Evolutionary conservation across 2,888 invertebrate species (phyloP).

Genomic region (Agrochola lychnidis): DNA sequence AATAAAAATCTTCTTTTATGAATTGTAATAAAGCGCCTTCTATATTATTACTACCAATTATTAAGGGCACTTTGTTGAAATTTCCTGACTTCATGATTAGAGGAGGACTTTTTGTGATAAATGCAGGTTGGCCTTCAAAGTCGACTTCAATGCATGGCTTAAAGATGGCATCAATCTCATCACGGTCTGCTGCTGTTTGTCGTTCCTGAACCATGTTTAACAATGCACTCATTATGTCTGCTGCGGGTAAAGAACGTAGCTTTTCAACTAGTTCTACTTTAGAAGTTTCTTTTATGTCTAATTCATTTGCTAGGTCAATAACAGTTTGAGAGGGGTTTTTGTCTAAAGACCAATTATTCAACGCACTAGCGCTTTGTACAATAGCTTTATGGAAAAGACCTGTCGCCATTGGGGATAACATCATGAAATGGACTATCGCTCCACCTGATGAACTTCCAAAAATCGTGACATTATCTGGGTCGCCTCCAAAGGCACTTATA

Average conservation of each 20-base stretch:
- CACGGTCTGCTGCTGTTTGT: constrained; percentile 58
- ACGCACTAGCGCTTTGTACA: constrained; percentile 85
- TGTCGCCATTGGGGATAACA: constrained; percentile 86
- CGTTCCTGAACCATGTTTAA: constrained; percentile 57
- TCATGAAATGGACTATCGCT: constrained; percentile 85
- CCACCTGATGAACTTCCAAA: constrained; percentile 88
- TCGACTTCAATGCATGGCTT: constrained; percentile 86
- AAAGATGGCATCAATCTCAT: constrained; percentile 78
- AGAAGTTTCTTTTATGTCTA: constrained; percentile 76
- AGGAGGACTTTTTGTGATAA: constrained; percentile 82
- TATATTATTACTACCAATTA: constrained; percentile 85
- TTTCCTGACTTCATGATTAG: constrained; percentile 83
- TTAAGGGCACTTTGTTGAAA: constrained; percentile 85
- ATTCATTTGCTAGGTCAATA: constrained; percentile 76
- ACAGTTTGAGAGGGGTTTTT: constrained; percentile 80
- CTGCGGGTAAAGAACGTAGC: constrained; percentile 73
- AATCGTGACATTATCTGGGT: constrained; percentile 86
- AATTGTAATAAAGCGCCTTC: constrained; percentile 80
- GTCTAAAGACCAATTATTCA: constrained; percentile 83
- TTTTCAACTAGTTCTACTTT: constrained; percentile 81
- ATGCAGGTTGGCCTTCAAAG: constrained; percentile 84
- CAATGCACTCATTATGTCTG: constrained; percentile 76
- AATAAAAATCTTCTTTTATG: constrained; percentile 75
- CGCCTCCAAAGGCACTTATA: constrained; percentile 85
- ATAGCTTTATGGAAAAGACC: constrained; percentile 88